phyloP scores from a whole-genome alignment of 1,140 invertebrate species.

The Thalassaphorura encarpata region DNA sequence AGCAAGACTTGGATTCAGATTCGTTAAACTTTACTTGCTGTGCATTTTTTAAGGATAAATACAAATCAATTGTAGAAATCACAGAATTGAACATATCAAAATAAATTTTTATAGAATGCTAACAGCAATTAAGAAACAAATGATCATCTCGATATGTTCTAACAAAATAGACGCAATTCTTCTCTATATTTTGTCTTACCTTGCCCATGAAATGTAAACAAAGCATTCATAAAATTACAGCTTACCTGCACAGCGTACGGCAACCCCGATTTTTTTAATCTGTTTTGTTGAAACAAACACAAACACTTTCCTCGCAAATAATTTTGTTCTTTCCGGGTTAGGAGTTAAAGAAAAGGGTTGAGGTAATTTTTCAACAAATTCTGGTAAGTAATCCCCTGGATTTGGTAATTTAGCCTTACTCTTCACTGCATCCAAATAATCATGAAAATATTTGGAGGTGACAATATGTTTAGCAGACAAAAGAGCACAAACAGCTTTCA shows the following conservation, averaged over 20 bases:
- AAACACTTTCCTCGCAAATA: slow-evolving; percentile 51
- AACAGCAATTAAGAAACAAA: too few relatives aligned
- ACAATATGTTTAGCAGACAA: slow-evolving; percentile 52
- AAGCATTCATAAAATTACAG: too few relatives aligned
- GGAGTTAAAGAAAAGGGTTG: slow-evolving; percentile 44
- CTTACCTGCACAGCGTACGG: slow-evolving; percentile 17
- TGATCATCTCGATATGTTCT: too few relatives aligned
- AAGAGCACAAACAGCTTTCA: slow-evolving; percentile 49
- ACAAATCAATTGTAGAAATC: too few relatives aligned
- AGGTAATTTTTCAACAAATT: slow-evolving; percentile 45
- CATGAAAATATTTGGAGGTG: slow-evolving; percentile 48
- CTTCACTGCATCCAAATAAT: slow-evolving; percentile 41
- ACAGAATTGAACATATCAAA: too few relatives aligned
- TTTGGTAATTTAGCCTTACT: slow-evolving; percentile 41
- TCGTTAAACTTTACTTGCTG: too few relatives aligned
- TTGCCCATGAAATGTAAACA: too few relatives aligned
- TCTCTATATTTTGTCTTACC: too few relatives aligned
- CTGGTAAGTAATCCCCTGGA: slow-evolving; percentile 44
- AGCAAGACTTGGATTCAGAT: too few relatives aligned
- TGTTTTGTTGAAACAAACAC: slow-evolving; percentile 50
- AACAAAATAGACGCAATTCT: too few relatives aligned
- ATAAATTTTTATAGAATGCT: too few relatives aligned
- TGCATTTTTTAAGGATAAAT: too few relatives aligned
- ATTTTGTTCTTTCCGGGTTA: slow-evolving; percentile 40
- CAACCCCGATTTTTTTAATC: slow-evolving; percentile 37